Percentiles rank a stretch among this genome's conserved stretches.
phyloP scores from a whole-genome alignment of 2,888 invertebrate species.

The Osedax fenrisi region DNA sequence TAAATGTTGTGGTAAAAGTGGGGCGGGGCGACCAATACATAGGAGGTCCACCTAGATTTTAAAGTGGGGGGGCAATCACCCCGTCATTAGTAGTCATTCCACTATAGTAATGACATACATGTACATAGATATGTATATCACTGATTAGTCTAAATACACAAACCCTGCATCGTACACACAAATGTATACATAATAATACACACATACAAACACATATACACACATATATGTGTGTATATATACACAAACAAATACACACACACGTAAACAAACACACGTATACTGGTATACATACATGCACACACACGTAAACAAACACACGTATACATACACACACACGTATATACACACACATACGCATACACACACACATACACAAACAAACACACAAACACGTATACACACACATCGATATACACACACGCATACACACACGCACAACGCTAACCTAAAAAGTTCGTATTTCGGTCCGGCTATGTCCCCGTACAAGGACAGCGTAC shows the following conservation, averaged over 20 bases:
- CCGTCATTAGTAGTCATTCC: too few relatives aligned
- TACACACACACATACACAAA: background rate
- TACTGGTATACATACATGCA: background rate
- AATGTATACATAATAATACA: background rate
- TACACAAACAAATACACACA: background rate
- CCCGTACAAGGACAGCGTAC: constrained; percentile 29
- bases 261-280: background rate
- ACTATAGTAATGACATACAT: too few relatives aligned
- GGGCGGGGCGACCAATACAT: too few relatives aligned
- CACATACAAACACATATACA: background rate
- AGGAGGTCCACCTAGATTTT: too few relatives aligned
- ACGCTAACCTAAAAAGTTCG: constrained; percentile 29
- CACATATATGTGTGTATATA: background rate
- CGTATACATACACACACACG: background rate
- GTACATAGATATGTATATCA: too few relatives aligned
- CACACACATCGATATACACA: background rate
- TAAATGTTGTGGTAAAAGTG: too few relatives aligned
- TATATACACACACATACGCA: background rate
- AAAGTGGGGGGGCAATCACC: too few relatives aligned
- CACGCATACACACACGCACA: background rate
- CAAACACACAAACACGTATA: background rate
- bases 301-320: background rate
- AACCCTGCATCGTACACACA: too few relatives aligned
- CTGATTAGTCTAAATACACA: too few relatives aligned
- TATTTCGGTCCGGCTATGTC: constrained; percentile 28